Evolutionary conservation across 2,888 invertebrate genomes (phyloP).

Genomic region (Cerastis rubricosa): DNA sequence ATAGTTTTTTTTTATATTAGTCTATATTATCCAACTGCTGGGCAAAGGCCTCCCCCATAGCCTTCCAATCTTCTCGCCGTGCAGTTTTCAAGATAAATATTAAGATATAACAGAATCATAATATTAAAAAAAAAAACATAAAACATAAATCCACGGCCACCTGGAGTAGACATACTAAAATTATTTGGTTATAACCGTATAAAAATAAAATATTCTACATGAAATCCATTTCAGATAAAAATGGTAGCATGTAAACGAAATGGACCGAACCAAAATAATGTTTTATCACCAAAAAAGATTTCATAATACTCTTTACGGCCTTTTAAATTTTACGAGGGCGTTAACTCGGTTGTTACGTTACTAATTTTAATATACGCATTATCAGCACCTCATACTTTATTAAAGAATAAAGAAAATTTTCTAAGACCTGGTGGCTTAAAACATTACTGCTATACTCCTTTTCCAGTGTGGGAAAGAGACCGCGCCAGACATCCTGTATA

Average conservation of each 20-base stretch:
- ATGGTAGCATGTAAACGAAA: constrained; percentile 30
- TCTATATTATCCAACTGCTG: too few species aligned
- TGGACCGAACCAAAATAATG: constrained; percentile 36
- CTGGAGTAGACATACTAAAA: constrained; percentile 5
- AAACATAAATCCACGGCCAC: constrained; percentile 7
- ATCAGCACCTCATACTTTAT: not conserved
- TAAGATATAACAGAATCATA: not conserved
- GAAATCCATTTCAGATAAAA: constrained; percentile 28
- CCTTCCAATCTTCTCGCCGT: too few species aligned
- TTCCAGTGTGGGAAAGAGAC: too few species aligned
- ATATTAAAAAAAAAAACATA: not conserved
- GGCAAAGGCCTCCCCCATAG: too few species aligned
- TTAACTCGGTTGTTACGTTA: constrained; percentile 49
- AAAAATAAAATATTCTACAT: constrained; percentile 33
- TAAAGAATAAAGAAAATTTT: not conserved
- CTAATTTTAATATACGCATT: constrained; percentile 51
- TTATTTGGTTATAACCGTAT: constrained; percentile 19
- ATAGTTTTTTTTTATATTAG: too few species aligned
- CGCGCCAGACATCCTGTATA: too few species aligned
- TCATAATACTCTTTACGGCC: constrained; percentile 46
- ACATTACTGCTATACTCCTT: too few species aligned
- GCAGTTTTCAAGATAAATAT: too few species aligned
- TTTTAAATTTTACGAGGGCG: constrained; percentile 49
- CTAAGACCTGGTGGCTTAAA: not conserved
- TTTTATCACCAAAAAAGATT: constrained; percentile 62